Evolutionary conservation across 2,888 invertebrate genomes (phyloP).

Genomic region (Slavum lentiscoides): DNA sequence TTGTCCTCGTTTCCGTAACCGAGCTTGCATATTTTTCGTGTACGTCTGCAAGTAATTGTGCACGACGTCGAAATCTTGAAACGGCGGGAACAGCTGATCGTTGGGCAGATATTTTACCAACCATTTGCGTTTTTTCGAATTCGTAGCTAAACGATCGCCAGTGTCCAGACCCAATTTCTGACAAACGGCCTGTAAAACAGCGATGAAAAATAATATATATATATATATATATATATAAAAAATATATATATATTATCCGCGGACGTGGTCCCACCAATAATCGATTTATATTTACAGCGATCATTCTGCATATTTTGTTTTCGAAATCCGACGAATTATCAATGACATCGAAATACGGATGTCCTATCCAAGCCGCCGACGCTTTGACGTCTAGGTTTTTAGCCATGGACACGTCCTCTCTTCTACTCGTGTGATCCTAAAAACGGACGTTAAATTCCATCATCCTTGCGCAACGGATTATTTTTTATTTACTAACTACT

Average conservation of each 20-base stretch:
- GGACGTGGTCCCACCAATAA: not conserved
- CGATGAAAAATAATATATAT: too few relatives aligned
- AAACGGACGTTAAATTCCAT: not conserved
- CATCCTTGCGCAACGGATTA: too few relatives aligned
- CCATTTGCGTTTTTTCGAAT: conserved; percentile 95
- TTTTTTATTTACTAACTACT: too few relatives aligned
- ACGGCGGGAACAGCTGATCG: conserved; percentile 77
- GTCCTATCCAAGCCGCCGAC: conserved; percentile 97
- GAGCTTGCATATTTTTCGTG: conserved; percentile 84
- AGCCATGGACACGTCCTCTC: conserved; percentile 88
- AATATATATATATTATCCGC: too few relatives aligned
- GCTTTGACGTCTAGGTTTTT: conserved; percentile 88
- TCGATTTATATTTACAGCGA: conserved; percentile 64
- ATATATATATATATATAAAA: too few relatives aligned
- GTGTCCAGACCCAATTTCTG: conserved; percentile 94
- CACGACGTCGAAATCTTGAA: conserved; percentile 96
- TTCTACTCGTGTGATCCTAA: conserved; percentile 89
- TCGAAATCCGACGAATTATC: conserved; percentile 98
- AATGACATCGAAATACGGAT: conserved; percentile 98
- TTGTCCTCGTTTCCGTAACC: conserved; percentile 91
- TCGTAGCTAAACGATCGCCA: conserved; percentile 87
- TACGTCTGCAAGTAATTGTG: conserved; percentile 95
- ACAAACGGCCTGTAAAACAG: conserved; percentile 65
- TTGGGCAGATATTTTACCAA: conserved; percentile 75
- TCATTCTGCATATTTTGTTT: conserved; percentile 91